Evolutionary conservation across 2,888 invertebrate genomes (phyloP).

Genomic region (Periphyllus acericola): DNA sequence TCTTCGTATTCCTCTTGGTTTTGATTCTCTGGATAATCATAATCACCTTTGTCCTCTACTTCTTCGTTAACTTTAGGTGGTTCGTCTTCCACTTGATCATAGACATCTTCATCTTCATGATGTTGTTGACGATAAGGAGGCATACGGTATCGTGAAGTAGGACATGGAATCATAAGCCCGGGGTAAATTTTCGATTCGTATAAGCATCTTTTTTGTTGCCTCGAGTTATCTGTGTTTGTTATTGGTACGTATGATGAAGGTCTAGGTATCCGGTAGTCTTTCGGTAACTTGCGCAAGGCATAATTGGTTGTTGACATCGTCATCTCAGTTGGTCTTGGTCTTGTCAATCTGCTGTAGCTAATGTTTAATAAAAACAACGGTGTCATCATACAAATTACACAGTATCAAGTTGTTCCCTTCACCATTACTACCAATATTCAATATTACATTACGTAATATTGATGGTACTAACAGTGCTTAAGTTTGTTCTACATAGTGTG

Average conservation of each 20-base stretch:
- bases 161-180: conserved; percentile 56
- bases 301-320: conserved; percentile 51
- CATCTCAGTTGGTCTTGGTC: conserved; percentile 51
- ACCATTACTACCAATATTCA: conserved; percentile 47
- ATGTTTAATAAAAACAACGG: conserved; percentile 56
- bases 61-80: not conserved
- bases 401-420: conserved; percentile 46
- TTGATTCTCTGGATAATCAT: conserved; percentile 45
- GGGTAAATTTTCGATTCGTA: conserved; percentile 54
- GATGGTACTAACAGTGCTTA: conserved; percentile 54
- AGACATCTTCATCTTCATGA: conserved; percentile 50
- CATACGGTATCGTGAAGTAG: conserved; percentile 18
- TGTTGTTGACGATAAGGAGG: not conserved
- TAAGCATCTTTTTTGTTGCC: conserved; percentile 10
- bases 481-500: conserved; percentile 56
- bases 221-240: conserved; percentile 32
- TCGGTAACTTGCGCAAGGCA: conserved; percentile 51
- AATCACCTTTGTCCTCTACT: conserved; percentile 31
- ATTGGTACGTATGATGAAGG: conserved; percentile 49
- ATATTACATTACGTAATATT: conserved; percentile 41
- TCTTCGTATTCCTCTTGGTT: conserved; percentile 57
- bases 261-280: conserved; percentile 3
- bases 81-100: conserved; percentile 62
- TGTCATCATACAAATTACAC: conserved; percentile 47
- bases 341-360: conserved; percentile 51